Base-by-base conservation (phyloP, 1,140 invertebrate genomes). In the Helicoverpa zea region DNA sequence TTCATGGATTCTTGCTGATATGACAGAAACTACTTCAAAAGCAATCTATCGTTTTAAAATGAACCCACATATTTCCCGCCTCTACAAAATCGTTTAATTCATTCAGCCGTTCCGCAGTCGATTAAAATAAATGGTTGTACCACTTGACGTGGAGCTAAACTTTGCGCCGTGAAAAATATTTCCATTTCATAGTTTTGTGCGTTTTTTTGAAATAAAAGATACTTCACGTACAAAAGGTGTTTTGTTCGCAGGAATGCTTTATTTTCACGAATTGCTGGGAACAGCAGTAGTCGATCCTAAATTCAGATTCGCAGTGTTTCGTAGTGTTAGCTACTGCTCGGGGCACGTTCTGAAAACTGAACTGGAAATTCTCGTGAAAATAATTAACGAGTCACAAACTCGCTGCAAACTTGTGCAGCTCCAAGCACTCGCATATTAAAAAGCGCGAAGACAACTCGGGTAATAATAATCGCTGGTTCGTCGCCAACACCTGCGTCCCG, bases 61-160 rank as follows among this genome's bases (percentile, higher is more conserved):
- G 16, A 68, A 35, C 43, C 29, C 18, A 61, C 56, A 59, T n/a
- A 49, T 61, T 49, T 58, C 35, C 35, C 30, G 54, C 18, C 47
- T 49, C 73, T 63, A 7, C 58, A 11, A 61, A 75, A 61, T 61
- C 23, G 30, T 75, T 61, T 75, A 58, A 43, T 61, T 75, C 73
- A 61, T 75, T 61, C 73, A 75, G 23, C 73, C 73, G 54, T 75
- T 74, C 49, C 52, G 72, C 54, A 61, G 73, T 56, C 73, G 73
- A 59, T 75, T 61, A 74, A 59, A 74, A 74, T 75, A 75, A 75
- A 75, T 61, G 73, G 54, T 58, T 51, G 73, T 61, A 74, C 10
- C 72, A 59, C 29, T 74, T 35, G 51, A 58, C 35, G 72, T 74
- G 52, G 18, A 59, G 43, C 52, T 30, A 58, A 16, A 72, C 54